Evolutionary conservation across 2,797 vertebrate genomes (phyloP).

Genomic region (Muscicapa striata): DNA sequence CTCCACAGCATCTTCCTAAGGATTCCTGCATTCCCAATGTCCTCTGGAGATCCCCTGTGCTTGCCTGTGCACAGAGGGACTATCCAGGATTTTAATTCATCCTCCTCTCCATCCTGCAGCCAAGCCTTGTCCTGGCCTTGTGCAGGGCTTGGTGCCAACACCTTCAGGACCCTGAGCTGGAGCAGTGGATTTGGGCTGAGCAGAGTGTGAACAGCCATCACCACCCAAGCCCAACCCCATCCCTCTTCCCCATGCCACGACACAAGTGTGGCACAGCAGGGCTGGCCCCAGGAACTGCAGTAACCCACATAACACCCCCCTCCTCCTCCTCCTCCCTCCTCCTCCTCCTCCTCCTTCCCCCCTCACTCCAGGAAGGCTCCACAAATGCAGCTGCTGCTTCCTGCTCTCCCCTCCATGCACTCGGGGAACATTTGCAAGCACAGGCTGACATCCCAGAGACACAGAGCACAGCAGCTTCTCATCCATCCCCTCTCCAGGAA

Average conservation of each 20-base stretch:
- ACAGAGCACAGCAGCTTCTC: background rate
- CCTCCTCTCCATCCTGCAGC: background rate
- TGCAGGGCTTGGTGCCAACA: background rate
- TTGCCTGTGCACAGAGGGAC: background rate
- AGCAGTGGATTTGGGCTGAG: background rate
- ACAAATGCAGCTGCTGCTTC: background rate
- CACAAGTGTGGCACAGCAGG: background rate
- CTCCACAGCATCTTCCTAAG: background rate
- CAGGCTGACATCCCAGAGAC: background rate
- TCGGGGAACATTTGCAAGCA: background rate
- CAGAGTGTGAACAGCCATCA: fast-evolving
- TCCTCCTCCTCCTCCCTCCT: background rate
- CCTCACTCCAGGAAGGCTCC: background rate
- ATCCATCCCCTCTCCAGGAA: background rate
- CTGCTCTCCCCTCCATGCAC: fast-evolving
- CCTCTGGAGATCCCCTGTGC: background rate
- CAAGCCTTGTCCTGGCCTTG: background rate
- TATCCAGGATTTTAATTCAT: fast-evolving
- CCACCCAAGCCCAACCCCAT: background rate
- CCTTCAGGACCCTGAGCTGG: fast-evolving
- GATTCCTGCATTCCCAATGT: background rate
- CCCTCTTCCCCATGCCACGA: background rate
- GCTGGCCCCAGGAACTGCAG: background rate
- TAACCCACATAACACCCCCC: background rate
- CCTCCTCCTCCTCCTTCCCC: background rate